These are phyloP conservation scores for Andrena marginata DNA, from an alignment of 2,888 invertebrate species.

Conservation along the genomic window DNA sequence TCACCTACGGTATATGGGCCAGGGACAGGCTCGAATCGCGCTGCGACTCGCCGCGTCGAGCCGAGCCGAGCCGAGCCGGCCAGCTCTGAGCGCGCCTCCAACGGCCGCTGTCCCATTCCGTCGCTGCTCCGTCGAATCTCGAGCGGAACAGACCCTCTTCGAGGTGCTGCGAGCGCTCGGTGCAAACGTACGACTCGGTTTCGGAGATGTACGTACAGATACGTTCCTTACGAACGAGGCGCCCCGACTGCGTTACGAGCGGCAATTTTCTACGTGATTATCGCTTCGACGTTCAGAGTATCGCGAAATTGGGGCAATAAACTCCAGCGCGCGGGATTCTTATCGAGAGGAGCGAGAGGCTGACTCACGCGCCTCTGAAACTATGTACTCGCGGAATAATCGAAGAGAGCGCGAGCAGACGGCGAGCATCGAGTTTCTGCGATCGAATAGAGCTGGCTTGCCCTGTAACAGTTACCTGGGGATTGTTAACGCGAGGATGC, in stretches of 20 bases:
- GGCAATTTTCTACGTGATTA: background rate
- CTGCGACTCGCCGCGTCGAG: background rate
- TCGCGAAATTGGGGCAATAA: conserved; percentile 15
- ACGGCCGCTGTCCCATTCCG: too few species aligned
- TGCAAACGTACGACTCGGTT: background rate
- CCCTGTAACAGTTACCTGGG: too few species aligned
- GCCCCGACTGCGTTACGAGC: background rate
- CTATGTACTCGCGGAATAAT: background rate
- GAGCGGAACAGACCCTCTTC: background rate
- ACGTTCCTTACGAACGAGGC: background rate
- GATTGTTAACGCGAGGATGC: too few species aligned
- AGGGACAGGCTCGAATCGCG: conserved; percentile 77
- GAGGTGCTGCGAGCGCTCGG: background rate
- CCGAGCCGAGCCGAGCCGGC: too few species aligned
- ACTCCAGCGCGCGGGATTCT: conserved; percentile 5
- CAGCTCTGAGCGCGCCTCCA: background rate
- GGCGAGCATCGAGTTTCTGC: background rate
- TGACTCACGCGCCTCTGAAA: background rate
- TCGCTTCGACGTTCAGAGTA: background rate
- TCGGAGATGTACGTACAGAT: background rate
- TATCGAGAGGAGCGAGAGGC: background rate
- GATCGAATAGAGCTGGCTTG: too few species aligned
- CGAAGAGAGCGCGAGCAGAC: background rate
- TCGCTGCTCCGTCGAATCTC: background rate
- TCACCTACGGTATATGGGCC: conserved; percentile 79